Base-by-base conservation (phyloP, 2,888 invertebrate genomes). In the Ophraella communa region DNA sequence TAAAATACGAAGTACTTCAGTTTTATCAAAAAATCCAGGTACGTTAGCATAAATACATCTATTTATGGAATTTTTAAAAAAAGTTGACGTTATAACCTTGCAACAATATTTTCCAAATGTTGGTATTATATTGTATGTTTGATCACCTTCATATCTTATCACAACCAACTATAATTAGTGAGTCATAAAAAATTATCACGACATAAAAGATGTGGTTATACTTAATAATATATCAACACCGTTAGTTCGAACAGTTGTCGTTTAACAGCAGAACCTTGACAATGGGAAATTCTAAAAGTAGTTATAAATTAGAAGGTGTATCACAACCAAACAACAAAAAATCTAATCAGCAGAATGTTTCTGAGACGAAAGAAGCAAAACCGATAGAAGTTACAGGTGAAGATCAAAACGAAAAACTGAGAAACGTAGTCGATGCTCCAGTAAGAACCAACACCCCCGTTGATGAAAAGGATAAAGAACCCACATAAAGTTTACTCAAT, bases 141-240 rank as follows among this genome's bases (percentile, higher is more conserved):
- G 53, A 65, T 62, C 17, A 5, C 7, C 57, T n/a, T 23, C 52
- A 18, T 69, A 64, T 67, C 65, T 71, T 69, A 67, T 69, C 70
- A 62, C 24, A 42, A 53, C 42, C 27, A 45, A 53, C 42, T 60
- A 57, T 65, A 65, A 65, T 55, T 55, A 62, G 45, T 60, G 60
- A 60, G 44, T 60, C 60, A 60, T 52, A 52, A 42, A 39, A 60
- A 52, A 21, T 52, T 60, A 60, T 60, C 60, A 17, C 56, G 47
- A 23, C 59, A 64, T 59, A 59, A 59, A n/a, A 59, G 51, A 51
- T 59, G 59, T 59, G 39, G 59, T 59, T 51, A 30, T 51, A 59
- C 39, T 49, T 23, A 14, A 17, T 23, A 14, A 17, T 24, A 24
- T 17, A 59, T 59, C 49, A 39, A 49, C 24, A 59, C 24, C 8